Percentiles rank a stretch among this genome's conserved stretches.
Evolutionary conservation across 2,888 invertebrate species (phyloP).

Genomic region (Achlya flavicornis): DNA sequence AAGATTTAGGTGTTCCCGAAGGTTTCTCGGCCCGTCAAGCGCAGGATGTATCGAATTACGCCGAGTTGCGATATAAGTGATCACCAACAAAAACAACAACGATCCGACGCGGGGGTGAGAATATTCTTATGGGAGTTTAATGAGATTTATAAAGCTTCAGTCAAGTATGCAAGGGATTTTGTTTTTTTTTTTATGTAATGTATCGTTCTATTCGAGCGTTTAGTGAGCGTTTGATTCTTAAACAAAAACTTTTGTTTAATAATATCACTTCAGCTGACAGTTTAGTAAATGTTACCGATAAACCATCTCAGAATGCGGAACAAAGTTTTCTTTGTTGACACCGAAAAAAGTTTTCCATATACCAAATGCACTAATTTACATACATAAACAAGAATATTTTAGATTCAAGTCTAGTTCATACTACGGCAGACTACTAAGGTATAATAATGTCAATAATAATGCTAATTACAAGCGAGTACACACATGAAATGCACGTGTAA

Average conservation of each 20-base stretch:
- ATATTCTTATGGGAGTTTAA: slow-evolving; percentile 70
- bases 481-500: slow-evolving; percentile 58
- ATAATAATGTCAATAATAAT: slow-evolving; percentile 44
- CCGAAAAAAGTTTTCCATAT: too few relatives aligned
- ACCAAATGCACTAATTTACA: too few relatives aligned
- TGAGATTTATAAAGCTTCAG: slow-evolving; percentile 79
- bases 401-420: too few relatives aligned
- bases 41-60: slow-evolving; percentile 82
- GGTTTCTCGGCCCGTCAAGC: slow-evolving; percentile 49
- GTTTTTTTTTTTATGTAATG: slow-evolving; percentile 22
- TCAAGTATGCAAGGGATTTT: slow-evolving; percentile 56
- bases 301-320: too few relatives aligned
- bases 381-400: too few relatives aligned
- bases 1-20: slow-evolving; percentile 22
- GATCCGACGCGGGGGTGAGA: slow-evolving; percentile 67
- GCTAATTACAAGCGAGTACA: slow-evolving; percentile 48
- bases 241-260: too few relatives aligned
- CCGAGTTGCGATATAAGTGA: slow-evolving; percentile 76
- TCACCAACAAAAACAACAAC: slow-evolving; percentile 71
- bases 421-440: not conserved
- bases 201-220: slow-evolving; percentile 17
- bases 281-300: too few relatives aligned
- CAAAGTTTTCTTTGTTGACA: too few relatives aligned
- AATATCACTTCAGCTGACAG: too few relatives aligned
- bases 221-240: not conserved